Base-by-base conservation (phyloP, 1,140 invertebrate genomes). In the Anadara kagoshimensis region DNA sequence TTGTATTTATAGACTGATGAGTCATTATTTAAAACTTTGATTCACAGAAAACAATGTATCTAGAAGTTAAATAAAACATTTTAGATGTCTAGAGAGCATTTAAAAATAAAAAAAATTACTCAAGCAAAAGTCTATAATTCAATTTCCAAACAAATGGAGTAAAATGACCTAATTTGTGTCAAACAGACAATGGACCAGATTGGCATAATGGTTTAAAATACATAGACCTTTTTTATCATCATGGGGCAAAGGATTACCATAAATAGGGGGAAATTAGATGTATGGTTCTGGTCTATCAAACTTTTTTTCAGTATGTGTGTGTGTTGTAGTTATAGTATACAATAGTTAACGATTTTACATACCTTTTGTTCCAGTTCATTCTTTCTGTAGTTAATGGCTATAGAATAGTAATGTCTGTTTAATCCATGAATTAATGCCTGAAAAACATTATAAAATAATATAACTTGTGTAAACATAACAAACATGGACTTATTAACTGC, bases 321-420 rank as follows among this genome's bases (percentile, higher is more conserved):
- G n/a, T n/a, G n/a, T n/a, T n/a, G n/a, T n/a, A n/a, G n/a, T n/a
- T n/a, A n/a, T n/a, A n/a, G n/a, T n/a, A n/a, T n/a, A n/a, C n/a
- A n/a, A n/a, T n/a, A n/a, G n/a, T n/a, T n/a, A n/a, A n/a, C 16
- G 20, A n/a, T 0, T 14, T 44, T 1, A 26, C 47, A 64, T 81
- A 91, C 91, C 86, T 93, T 99, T 86, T 99, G 98, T 90, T 99
- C 98, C 59, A 99, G 89, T 90, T 99, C 97, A 91, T 99, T 99
- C 89, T 99, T 99, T 69, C 97, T 93, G 90, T 99, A 99, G 90
- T 99, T 99, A 85, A 99, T 99, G 87, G 97, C 97, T 84, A 99
- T 99, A 26, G 97, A 99, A 88, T 99, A 99, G 87, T 99, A 99
- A 91, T 99, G 98, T 78, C 98, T 93, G 89, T 99, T 99, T 2